Evolutionary conservation across 1,140 invertebrate genomes (phyloP).

Genomic region (Penaeus japonicus): DNA sequence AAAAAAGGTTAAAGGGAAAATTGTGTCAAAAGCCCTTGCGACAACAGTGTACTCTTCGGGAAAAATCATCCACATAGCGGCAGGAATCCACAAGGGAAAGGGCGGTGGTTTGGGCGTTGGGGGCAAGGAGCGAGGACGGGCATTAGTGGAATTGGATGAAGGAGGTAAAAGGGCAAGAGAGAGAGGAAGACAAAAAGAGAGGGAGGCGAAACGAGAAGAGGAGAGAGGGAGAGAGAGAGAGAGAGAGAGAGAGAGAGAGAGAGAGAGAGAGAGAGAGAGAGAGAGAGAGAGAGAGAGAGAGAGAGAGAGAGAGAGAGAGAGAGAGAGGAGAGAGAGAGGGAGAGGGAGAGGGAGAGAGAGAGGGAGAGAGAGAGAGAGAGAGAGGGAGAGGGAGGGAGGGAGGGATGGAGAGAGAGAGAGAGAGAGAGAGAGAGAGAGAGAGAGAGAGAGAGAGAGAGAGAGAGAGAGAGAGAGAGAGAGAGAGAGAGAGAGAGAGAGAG

Average conservation of each 20-base stretch:
- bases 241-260: not conserved
- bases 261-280: constrained; percentile 22
- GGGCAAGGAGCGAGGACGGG: too few species aligned
- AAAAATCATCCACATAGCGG: too few species aligned
- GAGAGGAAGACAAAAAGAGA: not conserved
- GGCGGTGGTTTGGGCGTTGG: too few species aligned
- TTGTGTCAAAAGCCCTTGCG: too few species aligned
- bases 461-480: constrained; percentile 10
- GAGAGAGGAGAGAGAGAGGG: not conserved
- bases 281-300: constrained; percentile 22
- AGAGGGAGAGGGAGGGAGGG: not conserved
- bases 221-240: not conserved
- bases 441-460: not conserved
- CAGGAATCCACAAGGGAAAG: too few species aligned
- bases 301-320: not conserved
- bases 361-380: not conserved
- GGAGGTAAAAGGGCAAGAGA: not conserved
- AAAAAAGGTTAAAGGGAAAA: too few species aligned
- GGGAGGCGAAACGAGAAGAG: not conserved
- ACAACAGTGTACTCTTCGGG: too few species aligned
- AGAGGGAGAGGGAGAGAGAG: not conserved
- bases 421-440: not conserved
- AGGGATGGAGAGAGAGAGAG: not conserved
- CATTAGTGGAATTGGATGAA: too few species aligned
- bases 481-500: constrained; percentile 9